Conservation (phyloP, 92 coral and sea anemone species). For the Paramuricea clavata region DNA sequence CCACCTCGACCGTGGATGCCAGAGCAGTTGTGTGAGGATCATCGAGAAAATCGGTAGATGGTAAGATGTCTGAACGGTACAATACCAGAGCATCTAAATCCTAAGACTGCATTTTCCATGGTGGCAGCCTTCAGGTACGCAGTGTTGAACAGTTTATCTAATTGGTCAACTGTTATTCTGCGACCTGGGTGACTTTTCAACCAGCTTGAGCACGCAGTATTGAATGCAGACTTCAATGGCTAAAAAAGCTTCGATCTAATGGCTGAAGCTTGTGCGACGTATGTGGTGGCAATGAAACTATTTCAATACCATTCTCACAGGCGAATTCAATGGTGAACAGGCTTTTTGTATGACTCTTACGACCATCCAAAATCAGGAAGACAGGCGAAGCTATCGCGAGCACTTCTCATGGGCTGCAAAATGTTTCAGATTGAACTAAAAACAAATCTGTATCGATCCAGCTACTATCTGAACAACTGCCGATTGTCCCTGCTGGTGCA, state of each 20-base stretch:
- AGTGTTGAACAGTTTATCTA: neutral
- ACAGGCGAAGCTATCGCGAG: neutral
- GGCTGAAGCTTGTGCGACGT: constrained; percentile 2
- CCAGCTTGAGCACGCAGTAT: constrained; percentile 27
- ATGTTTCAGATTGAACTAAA: neutral
- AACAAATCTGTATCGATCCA: neutral
- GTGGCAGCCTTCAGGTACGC: neutral
- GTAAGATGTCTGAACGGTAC: neutral
- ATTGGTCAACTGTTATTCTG: constrained; percentile 6
- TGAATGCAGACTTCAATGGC: constrained; percentile 1
- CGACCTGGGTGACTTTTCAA: neutral
- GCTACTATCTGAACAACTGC: neutral
- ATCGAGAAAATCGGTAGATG: neutral
- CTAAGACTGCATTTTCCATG: neutral
- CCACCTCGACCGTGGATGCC: neutral
- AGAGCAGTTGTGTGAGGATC: neutral
- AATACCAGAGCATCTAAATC: neutral
- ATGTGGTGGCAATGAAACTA: constrained; percentile 5
- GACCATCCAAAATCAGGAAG: neutral
- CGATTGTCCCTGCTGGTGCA: neutral
- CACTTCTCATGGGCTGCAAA: neutral
- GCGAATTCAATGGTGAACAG: neutral
- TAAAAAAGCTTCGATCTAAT: neutral
- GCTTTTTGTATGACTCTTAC: neutral
- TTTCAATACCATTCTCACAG: neutral